Conservation (phyloP, 2,888 invertebrate species). For the Acleris emargana region DNA sequence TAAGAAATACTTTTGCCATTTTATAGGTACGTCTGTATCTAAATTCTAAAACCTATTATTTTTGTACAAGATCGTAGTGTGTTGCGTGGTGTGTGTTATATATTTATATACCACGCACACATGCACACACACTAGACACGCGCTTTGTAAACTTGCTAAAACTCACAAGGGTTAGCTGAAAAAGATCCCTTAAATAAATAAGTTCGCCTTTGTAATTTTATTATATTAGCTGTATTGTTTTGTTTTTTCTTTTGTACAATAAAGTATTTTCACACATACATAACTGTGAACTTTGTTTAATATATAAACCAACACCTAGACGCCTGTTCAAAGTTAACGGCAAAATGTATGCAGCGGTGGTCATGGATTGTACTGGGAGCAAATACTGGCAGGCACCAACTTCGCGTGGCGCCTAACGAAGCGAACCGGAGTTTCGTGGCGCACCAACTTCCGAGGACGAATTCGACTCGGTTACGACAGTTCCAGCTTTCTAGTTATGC, state of each 20-base stretch:
- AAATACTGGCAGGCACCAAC: conserved; percentile 31
- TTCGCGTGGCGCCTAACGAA: conserved; percentile 28
- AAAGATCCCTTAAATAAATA: too few relatives aligned
- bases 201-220: too few relatives aligned
- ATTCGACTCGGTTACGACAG: conserved; percentile 16
- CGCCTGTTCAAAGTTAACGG: conserved; percentile 20
- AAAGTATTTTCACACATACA: neutral
- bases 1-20: too few relatives aligned
- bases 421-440: conserved; percentile 19
- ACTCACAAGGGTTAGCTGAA: too few relatives aligned
- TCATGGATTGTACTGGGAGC: conserved; percentile 18
- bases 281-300: neutral
- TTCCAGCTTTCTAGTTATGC: conserved; percentile 7
- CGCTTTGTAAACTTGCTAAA: too few relatives aligned
- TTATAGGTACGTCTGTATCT: too few relatives aligned
- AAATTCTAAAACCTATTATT: too few relatives aligned
- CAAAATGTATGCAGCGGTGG: conserved; percentile 22
- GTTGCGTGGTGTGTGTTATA: too few relatives aligned
- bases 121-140: too few relatives aligned
- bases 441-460: conserved; percentile 19
- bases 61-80: too few relatives aligned
- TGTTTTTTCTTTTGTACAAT: neutral
- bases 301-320: neutral
- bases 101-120: too few relatives aligned
- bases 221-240: too few relatives aligned